Evolutionary conservation across 2,797 vertebrate genomes (phyloP), one percentile per base, ranked within the genome.

Genomic region (Picus viridis): DNA sequence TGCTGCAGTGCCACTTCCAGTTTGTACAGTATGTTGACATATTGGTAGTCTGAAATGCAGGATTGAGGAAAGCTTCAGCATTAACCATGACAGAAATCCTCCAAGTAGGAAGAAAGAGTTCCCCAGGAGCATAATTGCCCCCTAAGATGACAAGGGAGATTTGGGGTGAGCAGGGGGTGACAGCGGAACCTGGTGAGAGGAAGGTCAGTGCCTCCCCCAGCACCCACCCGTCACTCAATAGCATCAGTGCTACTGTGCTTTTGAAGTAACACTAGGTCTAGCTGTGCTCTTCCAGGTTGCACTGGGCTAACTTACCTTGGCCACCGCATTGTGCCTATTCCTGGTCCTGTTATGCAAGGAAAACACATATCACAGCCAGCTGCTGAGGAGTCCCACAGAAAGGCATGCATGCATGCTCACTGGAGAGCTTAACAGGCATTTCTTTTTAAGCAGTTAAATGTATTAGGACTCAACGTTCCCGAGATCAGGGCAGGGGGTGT

Each of bases 21-120:
- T 94, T 96, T 89, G 89, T 84, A 71, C 54, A 71, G 69, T 24
- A 30, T 74, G 83, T 88, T 95, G 89, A 96, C 80, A 64, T 39
- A 68, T 6, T 78, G 75, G 67, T 84, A 68, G 75, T 82, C 86
- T 91, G 89, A 96, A 96, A 93, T 93, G 45, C 9, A 86, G 49
- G 29, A 39, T 34, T 87, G 89, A n/a, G 43, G 63, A 32, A 89
- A 24, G 15, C 34, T 78, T 87, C 39, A 78, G 43, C 23, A 49
- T 83, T 62, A 59, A 11, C 47, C 15, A 13, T 17, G 4, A 24
- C 9, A 93, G n/a, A n/a, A 77, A 41, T 29, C 18, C 22, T 62
- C 22, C 3, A 12, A 8, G 32, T 23, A 54, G 19, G 36, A 32
- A 88, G 30, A 69, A 39, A 3, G 14, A 47, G 12, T 9, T 81